Evolutionary conservation across 2,113 vertebrate species (phyloP).

Genomic region (Nettapus auritus): DNA sequence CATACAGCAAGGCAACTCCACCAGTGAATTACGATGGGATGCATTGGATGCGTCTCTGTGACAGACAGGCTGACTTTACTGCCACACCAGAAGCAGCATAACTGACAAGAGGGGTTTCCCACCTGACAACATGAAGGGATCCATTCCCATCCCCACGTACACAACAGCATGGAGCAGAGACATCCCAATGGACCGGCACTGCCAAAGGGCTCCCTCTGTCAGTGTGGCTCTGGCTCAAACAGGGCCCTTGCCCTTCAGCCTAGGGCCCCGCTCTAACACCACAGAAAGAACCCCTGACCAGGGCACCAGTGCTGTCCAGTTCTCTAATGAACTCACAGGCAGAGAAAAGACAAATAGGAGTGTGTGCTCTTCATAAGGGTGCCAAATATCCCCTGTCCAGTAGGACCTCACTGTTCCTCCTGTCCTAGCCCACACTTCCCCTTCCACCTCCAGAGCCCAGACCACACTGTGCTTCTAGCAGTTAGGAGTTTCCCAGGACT

Average conservation of each 20-base stretch:
- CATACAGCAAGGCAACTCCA: neutral
- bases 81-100: neutral
- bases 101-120: neutral
- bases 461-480: neutral
- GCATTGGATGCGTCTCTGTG: neutral
- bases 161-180: neutral
- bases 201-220: neutral
- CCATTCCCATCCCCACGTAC: neutral
- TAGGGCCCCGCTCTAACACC: neutral
- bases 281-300: neutral
- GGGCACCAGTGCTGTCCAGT: neutral
- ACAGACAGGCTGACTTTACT: neutral
- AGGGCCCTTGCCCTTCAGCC: neutral
- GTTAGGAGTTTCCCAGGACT: neutral
- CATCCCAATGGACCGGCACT: neutral
- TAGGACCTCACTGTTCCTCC: neutral
- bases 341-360: neutral
- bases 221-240: neutral
- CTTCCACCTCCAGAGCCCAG: neutral
- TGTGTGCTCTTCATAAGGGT: neutral
- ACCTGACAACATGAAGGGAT: neutral
- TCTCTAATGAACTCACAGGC: neutral
- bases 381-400: neutral
- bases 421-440: neutral
- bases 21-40: neutral